These are phyloP conservation scores for Marronus borbonicus DNA, from an alignment of 2,888 invertebrate genomes.

Conservation along the genomic window DNA sequence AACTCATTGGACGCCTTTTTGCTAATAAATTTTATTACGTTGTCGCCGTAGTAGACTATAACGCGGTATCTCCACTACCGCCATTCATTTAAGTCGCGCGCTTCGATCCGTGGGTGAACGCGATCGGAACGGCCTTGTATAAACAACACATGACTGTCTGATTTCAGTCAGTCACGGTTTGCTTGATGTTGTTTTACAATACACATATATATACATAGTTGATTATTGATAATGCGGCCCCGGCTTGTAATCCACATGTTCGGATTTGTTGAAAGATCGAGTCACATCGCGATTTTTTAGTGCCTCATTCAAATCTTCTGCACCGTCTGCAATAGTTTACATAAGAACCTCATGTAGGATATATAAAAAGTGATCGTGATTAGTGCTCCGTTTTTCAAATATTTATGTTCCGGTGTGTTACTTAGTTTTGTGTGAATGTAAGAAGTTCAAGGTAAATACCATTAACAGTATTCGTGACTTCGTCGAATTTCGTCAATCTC, in stretches of 20 bases:
- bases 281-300: constrained; percentile 24
- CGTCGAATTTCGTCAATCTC: not conserved
- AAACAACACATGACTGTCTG: constrained; percentile 65
- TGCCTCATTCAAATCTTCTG: not conserved
- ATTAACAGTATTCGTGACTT: not conserved
- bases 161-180: constrained; percentile 64
- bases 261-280: constrained; percentile 36
- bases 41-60: constrained; percentile 15
- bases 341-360: not conserved
- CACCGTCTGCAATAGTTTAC: not conserved
- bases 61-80: constrained; percentile 45
- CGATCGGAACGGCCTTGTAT: constrained; percentile 65
- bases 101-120: constrained; percentile 62
- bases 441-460: constrained; percentile 33
- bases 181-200: constrained; percentile 55
- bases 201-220: constrained; percentile 40
- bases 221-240: constrained; percentile 46
- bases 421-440: not conserved
- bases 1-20: constrained; percentile 16
- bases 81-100: constrained; percentile 56
- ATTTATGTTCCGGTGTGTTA: not conserved
- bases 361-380: constrained; percentile 1
- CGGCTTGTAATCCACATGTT: constrained; percentile 40
- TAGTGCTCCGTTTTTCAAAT: not conserved
- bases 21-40: constrained; percentile 34